phyloP scores from a whole-genome alignment of 2,888 invertebrate genomes.

The Resseliella maxima region DNA sequence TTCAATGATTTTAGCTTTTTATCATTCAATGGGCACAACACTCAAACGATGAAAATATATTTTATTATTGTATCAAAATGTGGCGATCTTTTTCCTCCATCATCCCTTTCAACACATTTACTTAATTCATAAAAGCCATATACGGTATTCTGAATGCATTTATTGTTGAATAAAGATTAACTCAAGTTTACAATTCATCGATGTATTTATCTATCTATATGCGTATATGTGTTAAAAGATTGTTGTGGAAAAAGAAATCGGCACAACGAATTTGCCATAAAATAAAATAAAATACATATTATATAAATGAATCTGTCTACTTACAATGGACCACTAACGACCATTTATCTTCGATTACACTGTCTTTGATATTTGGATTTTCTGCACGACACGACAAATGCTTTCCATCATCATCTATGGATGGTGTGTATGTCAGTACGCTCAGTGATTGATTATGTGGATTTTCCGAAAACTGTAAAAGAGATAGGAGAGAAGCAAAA shows the following conservation, averaged over 20 bases:
- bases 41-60: background rate
- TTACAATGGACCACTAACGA: constrained; percentile 89
- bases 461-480: constrained; percentile 78
- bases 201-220: background rate
- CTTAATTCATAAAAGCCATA: background rate
- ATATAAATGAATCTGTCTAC: constrained; percentile 65
- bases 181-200: background rate
- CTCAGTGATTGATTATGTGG: constrained; percentile 86
- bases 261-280: background rate
- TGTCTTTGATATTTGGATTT: constrained; percentile 85
- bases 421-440: constrained; percentile 84
- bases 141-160: background rate
- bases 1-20: too few relatives aligned
- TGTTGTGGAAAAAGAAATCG: background rate
- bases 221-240: background rate
- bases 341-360: constrained; percentile 88
- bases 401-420: constrained; percentile 89
- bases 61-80: too few relatives aligned
- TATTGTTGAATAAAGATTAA: background rate
- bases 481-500: background rate
- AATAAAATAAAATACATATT: background rate
- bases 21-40: too few relatives aligned
- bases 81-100: background rate
- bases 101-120: background rate
- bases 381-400: constrained; percentile 89